Conservation (phyloP, 1,140 invertebrate species). For the Drosophila funebris region DNA sequence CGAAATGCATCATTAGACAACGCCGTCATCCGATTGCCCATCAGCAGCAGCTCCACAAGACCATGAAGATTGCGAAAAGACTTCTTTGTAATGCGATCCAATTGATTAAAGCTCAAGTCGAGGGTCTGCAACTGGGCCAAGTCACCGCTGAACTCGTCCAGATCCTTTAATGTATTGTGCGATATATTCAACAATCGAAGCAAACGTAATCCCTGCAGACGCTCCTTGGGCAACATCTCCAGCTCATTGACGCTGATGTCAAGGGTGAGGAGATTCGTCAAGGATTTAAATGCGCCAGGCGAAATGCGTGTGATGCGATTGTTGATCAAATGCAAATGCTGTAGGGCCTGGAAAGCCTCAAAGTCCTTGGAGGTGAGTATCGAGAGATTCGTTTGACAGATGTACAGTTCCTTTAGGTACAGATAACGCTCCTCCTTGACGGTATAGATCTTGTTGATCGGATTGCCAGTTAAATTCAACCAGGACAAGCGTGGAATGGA, state of each 20-base stretch:
- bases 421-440: constrained; percentile 84
- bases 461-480: constrained; percentile 93
- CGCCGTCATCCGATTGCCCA: constrained; percentile 92
- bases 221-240: constrained; percentile 93
- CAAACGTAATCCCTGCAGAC: constrained; percentile 90
- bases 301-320: constrained; percentile 93
- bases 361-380: constrained; percentile 95
- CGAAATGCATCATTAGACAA: constrained; percentile 92
- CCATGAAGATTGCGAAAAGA: constrained; percentile 90
- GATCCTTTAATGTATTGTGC: constrained; percentile 91
- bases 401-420: constrained; percentile 91
- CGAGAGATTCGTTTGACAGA: constrained; percentile 92
- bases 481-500: constrained; percentile 89
- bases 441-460: constrained; percentile 87
- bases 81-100: constrained; percentile 89
- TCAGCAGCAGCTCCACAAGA: constrained; percentile 90
- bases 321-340: constrained; percentile 89
- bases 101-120: constrained; percentile 93
- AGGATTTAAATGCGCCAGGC: constrained; percentile 91
- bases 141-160: constrained; percentile 93
- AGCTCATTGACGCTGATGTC: constrained; percentile 93
- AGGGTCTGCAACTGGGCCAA: constrained; percentile 90
- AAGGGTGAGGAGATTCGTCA: constrained; percentile 90
- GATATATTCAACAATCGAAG: constrained; percentile 92
- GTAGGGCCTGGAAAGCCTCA: constrained; percentile 91